Percentiles rank a stretch among this genome's conserved stretches.
Conservation (phyloP, 2,113 vertebrate species). For the Ia io region DNA sequence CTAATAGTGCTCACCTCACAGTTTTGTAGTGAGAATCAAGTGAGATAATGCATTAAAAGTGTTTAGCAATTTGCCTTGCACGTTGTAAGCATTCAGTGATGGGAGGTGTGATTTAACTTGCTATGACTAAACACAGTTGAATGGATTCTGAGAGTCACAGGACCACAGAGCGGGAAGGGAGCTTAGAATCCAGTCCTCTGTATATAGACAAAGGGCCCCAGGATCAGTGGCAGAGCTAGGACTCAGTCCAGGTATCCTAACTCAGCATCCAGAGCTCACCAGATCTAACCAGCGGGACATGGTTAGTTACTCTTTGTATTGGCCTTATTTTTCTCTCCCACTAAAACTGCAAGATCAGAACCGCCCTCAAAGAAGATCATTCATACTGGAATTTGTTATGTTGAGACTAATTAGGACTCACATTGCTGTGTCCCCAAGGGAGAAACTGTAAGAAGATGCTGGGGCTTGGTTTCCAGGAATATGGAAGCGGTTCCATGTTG, state of each 20-base stretch:
- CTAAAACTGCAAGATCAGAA: not conserved
- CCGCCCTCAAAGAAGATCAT: not conserved
- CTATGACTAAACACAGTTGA: not conserved
- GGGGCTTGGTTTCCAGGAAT: not conserved
- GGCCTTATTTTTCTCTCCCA: not conserved
- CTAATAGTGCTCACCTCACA: not conserved
- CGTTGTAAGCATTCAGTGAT: not conserved
- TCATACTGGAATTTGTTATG: constrained; percentile 15
- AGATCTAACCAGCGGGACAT: constrained; percentile 2
- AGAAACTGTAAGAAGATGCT: not conserved
- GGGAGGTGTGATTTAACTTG: not conserved
- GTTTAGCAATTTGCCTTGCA: not conserved
- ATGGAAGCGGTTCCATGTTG: not conserved
- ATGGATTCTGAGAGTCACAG: not conserved
- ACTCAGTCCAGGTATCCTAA: not conserved
- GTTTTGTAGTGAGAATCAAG: not conserved
- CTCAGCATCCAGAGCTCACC: not conserved
- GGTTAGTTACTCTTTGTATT: not conserved
- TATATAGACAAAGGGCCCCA: not conserved
- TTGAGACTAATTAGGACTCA: constrained; percentile 33
- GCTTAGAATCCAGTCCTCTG: not conserved
- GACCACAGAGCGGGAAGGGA: not conserved
- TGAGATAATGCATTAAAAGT: not conserved
- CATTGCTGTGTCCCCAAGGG: not conserved
- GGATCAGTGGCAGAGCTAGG: not conserved